Base-by-base conservation (phyloP, 2,113 vertebrate species). In the Okapia johnstoni region DNA sequence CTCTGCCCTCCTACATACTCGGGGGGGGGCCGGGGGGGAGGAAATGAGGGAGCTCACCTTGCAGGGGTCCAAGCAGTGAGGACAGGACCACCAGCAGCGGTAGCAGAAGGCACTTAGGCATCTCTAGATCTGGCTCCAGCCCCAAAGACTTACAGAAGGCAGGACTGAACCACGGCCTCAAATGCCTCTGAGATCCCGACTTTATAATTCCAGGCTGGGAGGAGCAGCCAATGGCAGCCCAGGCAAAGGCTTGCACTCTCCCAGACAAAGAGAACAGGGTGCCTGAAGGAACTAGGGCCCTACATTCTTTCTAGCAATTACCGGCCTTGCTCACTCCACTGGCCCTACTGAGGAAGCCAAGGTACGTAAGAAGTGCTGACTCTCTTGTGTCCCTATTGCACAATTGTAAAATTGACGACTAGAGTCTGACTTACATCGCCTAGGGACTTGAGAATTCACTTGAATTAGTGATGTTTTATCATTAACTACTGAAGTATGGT, bases 31-130 rank as follows among this genome's bases (percentile, higher is more conserved):
- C n/a, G 5, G 66, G 19, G 55, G n/a, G 6, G 28, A 2, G 55
- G n/a, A 4, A n/a, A 2, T 26, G 2, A 7, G 55, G 43, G 11
- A 43, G 3, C 86, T 96, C n/a, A 97, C 95, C 97, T 84, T 83
- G 60, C 40, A 15, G 23, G 6, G 14, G 54, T 26, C 25, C 70
- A 8, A 17, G 6, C n/a, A 55, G 25, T 4, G 36, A 40, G 17
- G 54, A 48, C 13, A 70, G 15, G 33, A 55, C 16, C 36, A 92
- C 54, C 58, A 96, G 3, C 40, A 84, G 11, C 70, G 81, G 83
- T 2, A 93, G 36, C 83, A 85, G 83, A 40, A 87, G 12, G 21
- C 7, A 2, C 5, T 19, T 28, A 26, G 15, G 61, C 90, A 96
- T 87, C 40, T 25, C 12, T 46, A 36, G 36, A 28, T 85, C 57